Evolutionary conservation across 1,140 invertebrate species (phyloP), one percentile per base, ranked within the genome.

Genomic region (Glossosoma conforme): DNA sequence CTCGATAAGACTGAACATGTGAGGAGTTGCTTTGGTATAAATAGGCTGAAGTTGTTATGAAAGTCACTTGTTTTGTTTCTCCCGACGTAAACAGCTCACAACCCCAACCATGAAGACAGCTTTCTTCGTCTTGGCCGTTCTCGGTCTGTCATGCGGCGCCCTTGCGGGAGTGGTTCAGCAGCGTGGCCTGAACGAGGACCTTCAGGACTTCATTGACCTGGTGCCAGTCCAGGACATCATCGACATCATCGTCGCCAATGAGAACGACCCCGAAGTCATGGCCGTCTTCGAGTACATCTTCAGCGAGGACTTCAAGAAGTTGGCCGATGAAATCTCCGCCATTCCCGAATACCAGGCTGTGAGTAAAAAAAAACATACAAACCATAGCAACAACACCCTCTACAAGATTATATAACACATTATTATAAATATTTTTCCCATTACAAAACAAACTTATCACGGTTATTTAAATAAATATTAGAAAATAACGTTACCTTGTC

Each of bases 181-280:
- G 21, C 14, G 25, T 30, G 13, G 13, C 22, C 22, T 38, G n/a
- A 17, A 3, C 15, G 36, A 38, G 5, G 46, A 49, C 13, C 25
- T 49, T 2, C 46, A 49, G 15, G 46, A 49, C 25, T 49, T 49
- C 25, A 18, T 49, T 3, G 25, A 41, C 37, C 17, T 49, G 6
- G 32, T 49, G 10, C 46, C 46, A 15, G 25, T 22, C 5, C 36
- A 28, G 13, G 21, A 49, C 10, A 49, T 49, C 24, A 2, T 49
- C 11, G 6, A 30, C 10, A 49, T 49, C 6, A 18, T 49, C 6
- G 4, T 21, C 17, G 13, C 10, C 6, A 49, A 49, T 14, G 13
- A 41, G 36, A 22, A 41, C 4, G 46, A 49, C n/a, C 46, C 46
- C 20, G 46, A 49, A 32, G 24, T 49, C 2, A 36, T 41, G n/a